Base-by-base conservation (phyloP, 2,888 invertebrate genomes). In the Apotomis betuletana region DNA sequence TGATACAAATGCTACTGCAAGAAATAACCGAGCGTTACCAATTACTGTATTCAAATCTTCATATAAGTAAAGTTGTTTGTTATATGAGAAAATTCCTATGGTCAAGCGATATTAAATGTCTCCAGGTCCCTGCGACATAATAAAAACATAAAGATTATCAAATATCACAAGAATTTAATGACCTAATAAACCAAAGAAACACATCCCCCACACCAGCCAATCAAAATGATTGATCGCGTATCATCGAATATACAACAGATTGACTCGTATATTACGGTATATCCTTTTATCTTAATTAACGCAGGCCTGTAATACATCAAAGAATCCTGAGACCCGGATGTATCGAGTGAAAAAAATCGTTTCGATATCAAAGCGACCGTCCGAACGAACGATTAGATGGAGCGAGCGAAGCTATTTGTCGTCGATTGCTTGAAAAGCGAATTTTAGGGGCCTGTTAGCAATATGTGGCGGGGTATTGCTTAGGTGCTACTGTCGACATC, bases 361-460 rank as follows among this genome's bases (percentile, higher is more conserved):
- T 67, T 70, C 44, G 38, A 61, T 52, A 70, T 70, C 65, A 70
- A 70, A 70, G 60, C 59, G 15, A 36, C 9, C 15, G 38, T 54
- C 65, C 12, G 52, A 65, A 38, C 13, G 38, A 65, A n/a, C 65
- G 70, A 65, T 70, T 70, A 65, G 54, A 55, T n/a, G 54, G 44
- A 27, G 27, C 27, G 27, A 27, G 27, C 49, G 67, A 67, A 51
- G 5, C 6, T 41, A 5, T 6, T 41, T 6, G 5, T 27, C 27
- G 4, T 3, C 6, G 41, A 5, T 41, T 41, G 41, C 5, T 41
- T 41, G 41, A 41, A 41, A 6, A 41, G 41, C 27, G 27, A 27
- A 27, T 1, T 27, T 27, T 27, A 27, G 27, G 27, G 27, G 27
- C 27, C 27, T 2, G 27, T 27, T 27, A 2, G 27, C 27, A 27